These are phyloP conservation scores for Porites australiensis DNA, from an alignment of 64 coral and sea anemone genomes.

Conservation along the genomic window DNA sequence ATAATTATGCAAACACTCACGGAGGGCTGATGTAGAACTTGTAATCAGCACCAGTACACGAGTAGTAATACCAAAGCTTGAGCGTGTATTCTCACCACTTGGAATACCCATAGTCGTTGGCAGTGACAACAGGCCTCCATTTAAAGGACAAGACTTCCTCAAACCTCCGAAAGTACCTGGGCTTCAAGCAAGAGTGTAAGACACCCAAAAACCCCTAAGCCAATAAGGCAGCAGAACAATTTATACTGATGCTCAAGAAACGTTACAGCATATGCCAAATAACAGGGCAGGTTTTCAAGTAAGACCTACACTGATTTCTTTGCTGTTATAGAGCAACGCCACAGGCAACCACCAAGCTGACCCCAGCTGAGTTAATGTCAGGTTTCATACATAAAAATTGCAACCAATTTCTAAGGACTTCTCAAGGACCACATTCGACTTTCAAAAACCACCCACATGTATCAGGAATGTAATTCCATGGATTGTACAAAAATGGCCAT, in stretches of 20 bases:
- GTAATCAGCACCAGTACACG: constrained; percentile 19
- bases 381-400: no score
- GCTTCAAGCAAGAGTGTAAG: constrained; percentile 3
- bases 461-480: no score
- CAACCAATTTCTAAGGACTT: no score
- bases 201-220: neutral
- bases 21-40: constrained; percentile 47
- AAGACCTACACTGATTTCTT: constrained; percentile 52
- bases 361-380: constrained; percentile 49
- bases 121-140: constrained; percentile 9
- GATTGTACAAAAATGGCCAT: no score
- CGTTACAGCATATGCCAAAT: neutral
- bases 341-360: constrained; percentile 46
- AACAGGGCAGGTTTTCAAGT: neutral
- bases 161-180: constrained; percentile 30
- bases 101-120: constrained; percentile 17
- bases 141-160: neutral
- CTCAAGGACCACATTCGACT: no score
- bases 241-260: constrained; percentile 29
- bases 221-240: constrained; percentile 42
- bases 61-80: constrained; percentile 27
- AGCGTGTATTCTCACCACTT: constrained; percentile 16
- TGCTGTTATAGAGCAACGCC: constrained; percentile 43
- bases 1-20: constrained; percentile 53
- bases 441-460: no score